Evolutionary conservation across 2,797 vertebrate genomes (phyloP).

Genomic region (Botia almorhae): DNA sequence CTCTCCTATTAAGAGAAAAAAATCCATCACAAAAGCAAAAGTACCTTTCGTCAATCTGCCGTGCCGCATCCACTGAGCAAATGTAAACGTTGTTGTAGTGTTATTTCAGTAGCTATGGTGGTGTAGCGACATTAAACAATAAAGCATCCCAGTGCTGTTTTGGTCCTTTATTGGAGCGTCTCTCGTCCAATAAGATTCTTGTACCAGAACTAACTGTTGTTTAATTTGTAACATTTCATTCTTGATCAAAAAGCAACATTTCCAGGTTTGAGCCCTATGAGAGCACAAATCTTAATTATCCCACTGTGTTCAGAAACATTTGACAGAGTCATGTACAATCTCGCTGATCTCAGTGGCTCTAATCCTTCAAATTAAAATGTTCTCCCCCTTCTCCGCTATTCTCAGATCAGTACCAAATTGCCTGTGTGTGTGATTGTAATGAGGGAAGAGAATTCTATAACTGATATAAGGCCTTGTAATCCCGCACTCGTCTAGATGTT

Average conservation of each 20-base stretch:
- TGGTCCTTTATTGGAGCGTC: background rate
- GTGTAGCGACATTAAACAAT: too few relatives aligned
- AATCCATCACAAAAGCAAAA: too few relatives aligned
- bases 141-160: background rate
- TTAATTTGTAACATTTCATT: slow-evolving; percentile 1
- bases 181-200: background rate
- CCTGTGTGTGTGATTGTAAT: slow-evolving; percentile 64
- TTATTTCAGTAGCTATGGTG: too few relatives aligned
- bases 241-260: slow-evolving; percentile 38
- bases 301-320: slow-evolving; percentile 61
- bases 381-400: slow-evolving; percentile 66
- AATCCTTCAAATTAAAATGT: slow-evolving; percentile 76
- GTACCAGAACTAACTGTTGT: background rate
- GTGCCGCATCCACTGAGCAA: too few relatives aligned
- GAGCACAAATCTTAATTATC: slow-evolving; percentile 68
- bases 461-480: slow-evolving; percentile 75
- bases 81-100: too few relatives aligned
- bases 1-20: background rate
- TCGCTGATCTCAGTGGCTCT: slow-evolving; percentile 70
- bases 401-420: slow-evolving; percentile 65
- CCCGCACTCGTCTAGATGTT: slow-evolving; percentile 70
- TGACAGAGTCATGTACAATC: slow-evolving; percentile 62
- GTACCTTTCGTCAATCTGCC: too few relatives aligned
- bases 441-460: slow-evolving; percentile 66
- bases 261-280: slow-evolving; percentile 57